These are phyloP conservation scores for Herpetotheres cachinnans DNA, from an alignment of 2,113 vertebrate species.

Conservation along the genomic window DNA sequence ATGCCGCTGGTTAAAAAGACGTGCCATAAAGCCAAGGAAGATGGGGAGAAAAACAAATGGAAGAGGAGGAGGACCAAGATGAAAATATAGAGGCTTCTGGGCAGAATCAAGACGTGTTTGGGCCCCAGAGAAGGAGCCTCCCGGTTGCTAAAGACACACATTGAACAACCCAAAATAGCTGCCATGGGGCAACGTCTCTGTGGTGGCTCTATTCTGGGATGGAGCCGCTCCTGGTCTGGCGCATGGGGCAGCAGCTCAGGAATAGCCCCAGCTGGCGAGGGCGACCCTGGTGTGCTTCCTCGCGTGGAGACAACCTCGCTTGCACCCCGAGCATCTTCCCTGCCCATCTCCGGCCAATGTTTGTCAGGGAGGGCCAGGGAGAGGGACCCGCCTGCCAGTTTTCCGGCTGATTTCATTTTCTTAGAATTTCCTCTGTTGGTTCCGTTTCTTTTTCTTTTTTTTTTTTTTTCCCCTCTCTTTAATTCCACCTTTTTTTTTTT, in stretches of 20 bases:
- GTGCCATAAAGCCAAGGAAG: background rate
- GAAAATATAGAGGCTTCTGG: background rate
- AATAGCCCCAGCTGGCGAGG: fast-evolving
- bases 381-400: constrained; percentile 32
- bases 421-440: constrained; percentile 74
- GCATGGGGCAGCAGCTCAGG: background rate
- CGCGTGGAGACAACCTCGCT: fast-evolving
- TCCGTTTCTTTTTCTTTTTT: background rate
- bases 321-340: background rate
- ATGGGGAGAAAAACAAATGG: background rate
- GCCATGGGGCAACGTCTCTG: fast-evolving
- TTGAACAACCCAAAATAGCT: background rate
- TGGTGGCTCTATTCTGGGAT: background rate
- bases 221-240: background rate
- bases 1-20: background rate
- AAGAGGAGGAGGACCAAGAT: background rate
- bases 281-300: background rate
- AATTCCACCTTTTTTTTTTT: background rate
- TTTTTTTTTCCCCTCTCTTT: background rate
- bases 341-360: background rate
- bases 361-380: background rate
- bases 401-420: constrained; percentile 68
- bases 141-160: background rate
- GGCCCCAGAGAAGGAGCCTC: background rate
- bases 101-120: background rate